Conservation (phyloP, 1,140 invertebrate genomes). For the Hermetia illucens region DNA sequence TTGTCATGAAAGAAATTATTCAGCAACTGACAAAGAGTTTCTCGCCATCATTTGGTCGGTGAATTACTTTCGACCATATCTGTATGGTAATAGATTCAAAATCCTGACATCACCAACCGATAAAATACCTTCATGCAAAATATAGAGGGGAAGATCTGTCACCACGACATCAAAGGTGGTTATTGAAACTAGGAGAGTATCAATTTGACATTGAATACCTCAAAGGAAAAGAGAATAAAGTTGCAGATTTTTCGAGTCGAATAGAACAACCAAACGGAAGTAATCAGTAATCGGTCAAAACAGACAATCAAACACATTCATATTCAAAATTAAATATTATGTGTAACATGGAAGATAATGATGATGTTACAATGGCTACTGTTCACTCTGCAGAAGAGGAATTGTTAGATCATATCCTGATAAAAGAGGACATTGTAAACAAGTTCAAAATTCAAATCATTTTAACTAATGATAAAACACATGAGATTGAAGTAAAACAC, state of each 20-base stretch:
- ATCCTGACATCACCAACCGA: too few relatives aligned
- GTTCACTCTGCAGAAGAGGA: slow-evolving; percentile 11
- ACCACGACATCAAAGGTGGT: slow-evolving; percentile 1
- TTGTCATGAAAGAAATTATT: slow-evolving; percentile 2
- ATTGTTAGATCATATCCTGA: slow-evolving; percentile 7
- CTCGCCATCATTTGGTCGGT: too few relatives aligned
- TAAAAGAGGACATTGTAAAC: slow-evolving; percentile 10
- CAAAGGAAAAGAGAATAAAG: slow-evolving; percentile 8
- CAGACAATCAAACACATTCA: slow-evolving; percentile 2
- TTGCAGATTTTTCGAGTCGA: slow-evolving; percentile 5
- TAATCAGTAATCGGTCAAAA: neutral
- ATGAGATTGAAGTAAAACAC: slow-evolving; percentile 1
- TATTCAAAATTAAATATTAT: slow-evolving; percentile 6
- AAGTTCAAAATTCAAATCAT: slow-evolving; percentile 9
- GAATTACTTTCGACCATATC: too few relatives aligned
- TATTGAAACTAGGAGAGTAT: slow-evolving; percentile 2
- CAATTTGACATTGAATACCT: slow-evolving; percentile 8
- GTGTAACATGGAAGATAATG: slow-evolving; percentile 6
- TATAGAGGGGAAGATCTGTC: slow-evolving; percentile 6
- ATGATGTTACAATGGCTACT: slow-evolving; percentile 6
- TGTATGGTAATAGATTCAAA: too few relatives aligned
- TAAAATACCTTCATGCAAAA: too few relatives aligned
- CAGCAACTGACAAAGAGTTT: too few relatives aligned
- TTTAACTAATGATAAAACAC: slow-evolving; percentile 5
- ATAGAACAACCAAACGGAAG: neutral